Evolutionary conservation across 2,888 invertebrate genomes (phyloP).

Genomic region (Drosophila aldrichi): DNA sequence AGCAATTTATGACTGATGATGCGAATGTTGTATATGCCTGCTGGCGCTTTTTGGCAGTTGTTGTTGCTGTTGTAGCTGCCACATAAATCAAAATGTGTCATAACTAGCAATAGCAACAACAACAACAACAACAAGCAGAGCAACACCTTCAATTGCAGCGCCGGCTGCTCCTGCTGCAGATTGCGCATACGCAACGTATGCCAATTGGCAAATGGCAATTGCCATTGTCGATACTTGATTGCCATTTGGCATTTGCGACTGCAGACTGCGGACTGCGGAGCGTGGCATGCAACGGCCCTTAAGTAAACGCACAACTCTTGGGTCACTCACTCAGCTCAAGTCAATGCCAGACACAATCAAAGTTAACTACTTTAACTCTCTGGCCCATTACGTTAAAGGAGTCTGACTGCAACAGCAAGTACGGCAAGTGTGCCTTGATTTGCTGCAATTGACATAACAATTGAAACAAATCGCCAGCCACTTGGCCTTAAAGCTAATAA

Average conservation of each 20-base stretch:
- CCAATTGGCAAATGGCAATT: conserved; percentile 31
- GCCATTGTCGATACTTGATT: conserved; percentile 9
- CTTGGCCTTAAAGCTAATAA: conserved; percentile 76
- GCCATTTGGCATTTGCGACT: conserved; percentile 18
- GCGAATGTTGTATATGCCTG: conserved; percentile 50
- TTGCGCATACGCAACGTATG: conserved; percentile 68
- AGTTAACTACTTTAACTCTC: conserved; percentile 18
- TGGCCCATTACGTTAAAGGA: conserved; percentile 63
- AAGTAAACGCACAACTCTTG: conserved; percentile 64
- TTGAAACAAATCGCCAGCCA: conserved; percentile 60
- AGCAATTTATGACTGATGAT: conserved; percentile 70
- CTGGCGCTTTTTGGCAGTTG: conserved; percentile 72
- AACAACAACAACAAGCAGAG: conserved; percentile 31
- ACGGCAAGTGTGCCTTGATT: conserved; percentile 62
- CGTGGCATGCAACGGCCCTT: conserved; percentile 62
- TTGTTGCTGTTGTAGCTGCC: conserved; percentile 33
- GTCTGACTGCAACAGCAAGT: conserved; percentile 31
- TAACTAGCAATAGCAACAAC: conserved; percentile 66
- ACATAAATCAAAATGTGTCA: conserved; percentile 78
- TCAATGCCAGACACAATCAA: conserved; percentile 51
- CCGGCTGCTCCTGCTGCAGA: conserved; percentile 26
- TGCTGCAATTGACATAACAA: conserved; percentile 77
- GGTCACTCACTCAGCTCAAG: conserved; percentile 19
- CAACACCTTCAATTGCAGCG: conserved; percentile 38
- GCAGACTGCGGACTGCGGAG: too few relatives aligned